phyloP scores from a whole-genome alignment of 1,140 invertebrate species.

The Apis florea region DNA sequence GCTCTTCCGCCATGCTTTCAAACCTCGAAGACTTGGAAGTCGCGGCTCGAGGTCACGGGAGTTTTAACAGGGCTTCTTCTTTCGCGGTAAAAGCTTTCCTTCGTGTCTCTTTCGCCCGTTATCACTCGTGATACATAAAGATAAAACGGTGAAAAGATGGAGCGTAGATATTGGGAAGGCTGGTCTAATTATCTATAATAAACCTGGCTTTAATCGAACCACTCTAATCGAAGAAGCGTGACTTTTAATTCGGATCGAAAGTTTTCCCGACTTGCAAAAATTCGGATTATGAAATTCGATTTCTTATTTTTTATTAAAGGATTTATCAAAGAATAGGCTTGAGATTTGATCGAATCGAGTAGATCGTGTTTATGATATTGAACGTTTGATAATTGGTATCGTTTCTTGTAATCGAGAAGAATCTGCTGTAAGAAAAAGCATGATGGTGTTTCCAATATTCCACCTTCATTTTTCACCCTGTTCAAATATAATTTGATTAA shows the following conservation, averaged over 20 bases:
- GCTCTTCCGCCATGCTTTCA: conserved; percentile 31
- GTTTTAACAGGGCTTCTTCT: conserved; percentile 11
- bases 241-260: conserved; percentile 37
- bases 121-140: conserved; percentile 30
- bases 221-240: conserved; percentile 47
- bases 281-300: background rate
- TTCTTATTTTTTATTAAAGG: too few species aligned
- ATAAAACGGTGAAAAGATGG: background rate
- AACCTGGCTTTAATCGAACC: too few species aligned
- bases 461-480: too few species aligned
- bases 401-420: too few species aligned
- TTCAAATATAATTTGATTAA: too few species aligned
- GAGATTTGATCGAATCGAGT: too few species aligned
- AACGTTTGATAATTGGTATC: too few species aligned
- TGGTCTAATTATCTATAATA: conserved; percentile 46
- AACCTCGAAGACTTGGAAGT: background rate
- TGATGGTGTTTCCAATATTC: too few species aligned
- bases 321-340: too few species aligned
- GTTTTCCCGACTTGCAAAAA: conserved; percentile 33
- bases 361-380: too few species aligned
- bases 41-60: background rate
- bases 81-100: conserved; percentile 42
- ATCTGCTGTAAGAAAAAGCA: too few species aligned
- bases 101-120: conserved; percentile 1
- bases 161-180: background rate